Evolutionary conservation across 2,888 invertebrate genomes (phyloP).

Genomic region (Drosophila siamana): DNA sequence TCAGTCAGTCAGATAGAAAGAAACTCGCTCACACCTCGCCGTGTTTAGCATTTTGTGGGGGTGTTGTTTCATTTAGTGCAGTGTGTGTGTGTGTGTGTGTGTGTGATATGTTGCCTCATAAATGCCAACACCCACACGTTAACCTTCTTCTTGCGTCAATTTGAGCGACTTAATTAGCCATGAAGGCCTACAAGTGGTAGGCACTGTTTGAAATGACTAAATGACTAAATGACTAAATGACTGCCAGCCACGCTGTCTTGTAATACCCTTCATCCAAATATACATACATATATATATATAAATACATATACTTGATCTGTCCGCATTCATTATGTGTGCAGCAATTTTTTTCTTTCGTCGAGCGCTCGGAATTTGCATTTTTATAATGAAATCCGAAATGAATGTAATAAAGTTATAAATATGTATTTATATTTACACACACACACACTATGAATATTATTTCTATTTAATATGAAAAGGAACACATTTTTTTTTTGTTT

Average conservation of each 20-base stretch:
- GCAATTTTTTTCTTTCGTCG: no score
- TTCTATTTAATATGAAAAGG: neutral
- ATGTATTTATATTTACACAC: neutral
- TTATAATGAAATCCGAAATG: slow-evolving; percentile 18
- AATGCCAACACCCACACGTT: slow-evolving; percentile 75
- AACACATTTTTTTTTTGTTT: neutral
- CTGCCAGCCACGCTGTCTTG: slow-evolving; percentile 27
- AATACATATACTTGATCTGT: slow-evolving; percentile 13
- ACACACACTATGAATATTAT: neutral
- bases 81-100: slow-evolving; percentile 17
- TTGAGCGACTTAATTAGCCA: slow-evolving; percentile 77
- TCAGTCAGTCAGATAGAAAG: slow-evolving; percentile 14
- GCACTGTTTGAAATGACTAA: slow-evolving; percentile 42
- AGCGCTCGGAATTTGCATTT: slow-evolving; percentile 17
- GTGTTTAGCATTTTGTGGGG: slow-evolving; percentile 62
- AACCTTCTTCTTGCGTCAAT: slow-evolving; percentile 71
- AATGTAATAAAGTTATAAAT: slow-evolving; percentile 6
- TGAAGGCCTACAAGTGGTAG: slow-evolving; percentile 72
- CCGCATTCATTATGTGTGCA: slow-evolving; percentile 2
- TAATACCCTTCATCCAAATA: slow-evolving; percentile 17
- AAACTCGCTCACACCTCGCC: slow-evolving; percentile 48
- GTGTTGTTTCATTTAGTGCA: slow-evolving; percentile 48
- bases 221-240: slow-evolving; percentile 29
- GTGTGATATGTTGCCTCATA: slow-evolving; percentile 62
- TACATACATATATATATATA: no score